Evolutionary conservation across 2,888 invertebrate genomes (phyloP), one percentile per base, ranked within the genome.

Genomic region (Cheilosia vulpina): DNA sequence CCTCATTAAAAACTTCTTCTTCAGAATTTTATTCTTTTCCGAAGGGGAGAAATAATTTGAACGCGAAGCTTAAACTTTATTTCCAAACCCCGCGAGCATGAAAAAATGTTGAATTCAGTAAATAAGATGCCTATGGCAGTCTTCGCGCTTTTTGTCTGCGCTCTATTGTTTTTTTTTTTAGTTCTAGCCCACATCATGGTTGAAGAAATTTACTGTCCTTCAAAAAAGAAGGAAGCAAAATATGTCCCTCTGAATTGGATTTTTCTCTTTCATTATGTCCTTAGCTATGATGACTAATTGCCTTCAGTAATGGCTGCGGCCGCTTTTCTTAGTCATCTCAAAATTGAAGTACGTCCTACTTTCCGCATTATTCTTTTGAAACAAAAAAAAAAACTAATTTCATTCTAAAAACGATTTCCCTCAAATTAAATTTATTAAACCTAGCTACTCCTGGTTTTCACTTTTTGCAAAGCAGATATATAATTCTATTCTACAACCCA

Each of bases 371-470:
- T 27, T 52, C 15, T 15, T n/a, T 15, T 0, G 15, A 34, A 31
- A 9, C 9, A 9, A 31, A 31, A 7, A n/a, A 11, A 31, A 17
- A 55, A 52, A 1, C 6, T 24, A 6, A n/a, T 7, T 31, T 34
- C 11, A 11, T 13, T 38, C 38, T 38, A 11, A 38, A 38, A 38
- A 38, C 13, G 1, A 38, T 4, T 38, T 13, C 6, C 38, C 57
- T 34, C 19, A 57, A 55, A 57, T 57, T 57, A 55, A 55, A 34
- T 55, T 34, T 31, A 55, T 34, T 55, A 38, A 34, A 21, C 19
- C 19, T 57, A 21, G 13, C 19, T 57, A 11, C n/a, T 19, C 17
- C 38, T 38, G 13, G 31, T 57, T 7, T 57, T 4, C 11, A 17
- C 3, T 38, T 38, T 38, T 13, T 31, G 31, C 31, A 31, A 9